Evolutionary conservation across 1,140 invertebrate genomes (phyloP), one percentile per base, ranked within the genome.

Genomic region (Ctenoplectra terminalis): DNA sequence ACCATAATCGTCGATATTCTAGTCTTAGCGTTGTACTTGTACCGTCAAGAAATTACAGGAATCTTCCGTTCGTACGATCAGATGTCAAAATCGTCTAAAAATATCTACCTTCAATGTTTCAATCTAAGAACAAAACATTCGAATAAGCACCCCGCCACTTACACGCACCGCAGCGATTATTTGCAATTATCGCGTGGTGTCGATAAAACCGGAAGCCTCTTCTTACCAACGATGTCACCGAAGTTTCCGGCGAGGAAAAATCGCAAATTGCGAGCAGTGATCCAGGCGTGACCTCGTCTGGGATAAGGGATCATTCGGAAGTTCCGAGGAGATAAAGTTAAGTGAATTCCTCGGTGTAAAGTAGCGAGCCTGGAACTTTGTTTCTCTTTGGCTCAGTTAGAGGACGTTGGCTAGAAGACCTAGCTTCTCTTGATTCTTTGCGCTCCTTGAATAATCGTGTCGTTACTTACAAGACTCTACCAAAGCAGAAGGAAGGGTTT

Each of bases 281-380:
- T 69, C 66, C 20, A 26, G 26, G 17, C 66, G 66, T 46, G 40
- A 46, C 40, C 40, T 66, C 64, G 43, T 69, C 46, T 17, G 26
- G 43, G 43, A 67, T 67, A 50, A 67, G 29, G 66, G 66, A 69
- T 69, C 66, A 31, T 69, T 69, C 29, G 43, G 29, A 69, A 69
- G 66, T 48, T 69, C 26, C 40, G 5, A 8, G 43, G 20, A 69
- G 66, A 69, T 69, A 69, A 69, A 69, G 66, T 69, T 69, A 69
- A 69, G 66, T 48, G 43, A 69, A 69, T 69, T 69, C 66, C 66
- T 31, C 43, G 66, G 43, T 69, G 66, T 69, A 50, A 31, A 50
- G 43, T 69, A 69, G 29, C 66, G 37, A 40, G 4, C 43, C 26
- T 2, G 43, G 20, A 69, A 69, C 66, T 69, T 69, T 69, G 66